phyloP scores from a whole-genome alignment of 2,888 invertebrate genomes.

The Hypena proboscidalis region DNA sequence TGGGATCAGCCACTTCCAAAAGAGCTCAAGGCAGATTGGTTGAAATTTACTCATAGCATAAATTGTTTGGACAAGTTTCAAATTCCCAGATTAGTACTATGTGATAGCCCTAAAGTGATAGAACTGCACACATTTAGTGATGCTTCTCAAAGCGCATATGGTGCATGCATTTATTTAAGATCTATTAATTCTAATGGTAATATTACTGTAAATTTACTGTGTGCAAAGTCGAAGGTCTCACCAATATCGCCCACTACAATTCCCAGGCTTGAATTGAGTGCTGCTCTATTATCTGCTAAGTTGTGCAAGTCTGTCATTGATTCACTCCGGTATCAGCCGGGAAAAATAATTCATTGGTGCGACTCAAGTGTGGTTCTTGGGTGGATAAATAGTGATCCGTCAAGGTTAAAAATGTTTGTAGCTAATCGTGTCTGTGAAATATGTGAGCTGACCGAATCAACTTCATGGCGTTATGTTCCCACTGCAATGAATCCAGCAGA shows the following conservation, averaged over 20 bases:
- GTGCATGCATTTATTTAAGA: conserved; percentile 42
- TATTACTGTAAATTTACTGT: conserved; percentile 31
- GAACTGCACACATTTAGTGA: conserved; percentile 47
- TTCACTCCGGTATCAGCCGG: conserved; percentile 15
- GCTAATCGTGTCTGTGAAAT: conserved; percentile 32
- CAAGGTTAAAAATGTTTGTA: conserved; percentile 35
- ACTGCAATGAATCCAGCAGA: conserved; percentile 35
- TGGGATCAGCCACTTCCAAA: conserved; percentile 39
- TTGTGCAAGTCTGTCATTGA: conserved; percentile 20
- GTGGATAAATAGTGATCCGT: conserved; percentile 31
- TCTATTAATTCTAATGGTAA: conserved; percentile 15
- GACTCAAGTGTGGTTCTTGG: conserved; percentile 38
- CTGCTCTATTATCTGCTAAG: conserved; percentile 18
- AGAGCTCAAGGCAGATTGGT: conserved; percentile 28
- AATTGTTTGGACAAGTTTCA: conserved; percentile 11
- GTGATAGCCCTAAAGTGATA: conserved; percentile 20
- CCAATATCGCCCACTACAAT: conserved; percentile 43
- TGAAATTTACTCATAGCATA: conserved; percentile 14
- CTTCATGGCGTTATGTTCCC: conserved; percentile 38
- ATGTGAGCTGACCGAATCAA: conserved; percentile 30
- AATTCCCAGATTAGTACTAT: conserved; percentile 32
- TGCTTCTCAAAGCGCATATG: conserved; percentile 40
- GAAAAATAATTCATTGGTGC: conserved; percentile 30
- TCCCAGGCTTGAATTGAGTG: conserved; percentile 43
- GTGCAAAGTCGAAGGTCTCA: conserved; percentile 42